Conservation (phyloP, 1,140 invertebrate species). For the Drosophila azteca region DNA sequence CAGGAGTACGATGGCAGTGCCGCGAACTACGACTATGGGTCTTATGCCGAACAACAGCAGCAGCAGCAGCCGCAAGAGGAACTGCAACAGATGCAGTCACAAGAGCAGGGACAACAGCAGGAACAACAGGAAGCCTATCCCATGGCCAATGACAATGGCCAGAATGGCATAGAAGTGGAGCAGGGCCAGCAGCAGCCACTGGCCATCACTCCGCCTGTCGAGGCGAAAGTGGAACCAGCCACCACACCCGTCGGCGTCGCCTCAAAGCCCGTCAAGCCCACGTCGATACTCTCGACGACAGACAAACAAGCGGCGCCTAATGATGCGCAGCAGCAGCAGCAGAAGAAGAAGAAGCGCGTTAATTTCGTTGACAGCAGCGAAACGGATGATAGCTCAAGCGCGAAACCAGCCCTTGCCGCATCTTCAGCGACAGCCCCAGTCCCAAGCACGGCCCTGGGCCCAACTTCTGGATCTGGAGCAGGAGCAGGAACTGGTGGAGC, state of each 20-base stretch:
- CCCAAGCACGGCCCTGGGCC: no score
- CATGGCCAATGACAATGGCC: constrained; percentile 29
- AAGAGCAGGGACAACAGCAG: constrained; percentile 16
- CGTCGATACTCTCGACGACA: constrained; percentile 77
- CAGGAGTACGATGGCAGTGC: constrained; percentile 63
- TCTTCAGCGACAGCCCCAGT: constrained; percentile 1
- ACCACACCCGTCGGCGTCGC: background rate
- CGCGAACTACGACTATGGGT: constrained; percentile 60
- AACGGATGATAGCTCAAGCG: constrained; percentile 83
- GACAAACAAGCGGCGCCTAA: constrained; percentile 76
- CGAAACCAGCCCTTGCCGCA: constrained; percentile 61
- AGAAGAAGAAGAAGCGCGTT: constrained; percentile 83
- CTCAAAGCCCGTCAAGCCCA: constrained; percentile 67
- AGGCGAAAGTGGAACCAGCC: constrained; percentile 30
- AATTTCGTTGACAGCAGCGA: constrained; percentile 83
- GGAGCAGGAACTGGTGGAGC: constrained; percentile 2
- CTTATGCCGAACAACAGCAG: constrained; percentile 46
- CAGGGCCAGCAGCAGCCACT: constrained; percentile 2
- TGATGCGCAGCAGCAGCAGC: constrained; percentile 76
- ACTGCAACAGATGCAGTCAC: constrained; percentile 24
- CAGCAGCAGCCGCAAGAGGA: constrained; percentile 26
- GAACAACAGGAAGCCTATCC: constrained; percentile 65
- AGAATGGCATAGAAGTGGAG: constrained; percentile 47
- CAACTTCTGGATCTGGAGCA: constrained; percentile 1
- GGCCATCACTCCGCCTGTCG: background rate